Percentiles rank a stretch among this genome's conserved stretches.
Evolutionary conservation across 1,140 invertebrate species (phyloP).

Genomic region (Pemphigus obesinymphae): DNA sequence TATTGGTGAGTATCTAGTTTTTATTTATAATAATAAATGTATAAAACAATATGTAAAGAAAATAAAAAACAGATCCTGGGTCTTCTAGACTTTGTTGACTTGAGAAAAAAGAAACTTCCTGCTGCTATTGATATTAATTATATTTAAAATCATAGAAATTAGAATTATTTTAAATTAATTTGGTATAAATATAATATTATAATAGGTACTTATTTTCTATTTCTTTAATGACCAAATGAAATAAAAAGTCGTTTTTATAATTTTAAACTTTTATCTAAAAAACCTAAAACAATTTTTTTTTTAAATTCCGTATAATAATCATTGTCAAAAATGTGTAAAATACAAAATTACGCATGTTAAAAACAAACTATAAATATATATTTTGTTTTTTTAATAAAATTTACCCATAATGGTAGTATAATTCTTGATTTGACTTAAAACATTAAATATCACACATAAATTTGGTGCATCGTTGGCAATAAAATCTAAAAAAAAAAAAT

Average conservation of each 20-base stretch:
- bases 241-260: background rate
- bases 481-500: background rate
- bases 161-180: too few relatives aligned
- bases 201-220: too few relatives aligned
- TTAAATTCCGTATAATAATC: background rate
- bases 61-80: too few relatives aligned
- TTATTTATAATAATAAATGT: too few relatives aligned
- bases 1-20: too few relatives aligned
- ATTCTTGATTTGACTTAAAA: background rate
- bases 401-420: conserved; percentile 8
- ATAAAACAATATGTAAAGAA: too few relatives aligned
- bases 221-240: background rate
- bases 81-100: too few relatives aligned
- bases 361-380: background rate
- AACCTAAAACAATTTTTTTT: background rate
- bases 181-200: too few relatives aligned
- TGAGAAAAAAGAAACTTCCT: too few relatives aligned
- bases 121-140: too few relatives aligned
- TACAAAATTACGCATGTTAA: background rate
- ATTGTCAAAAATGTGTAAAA: background rate
- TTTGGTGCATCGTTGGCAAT: conserved; percentile 30
- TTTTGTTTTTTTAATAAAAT: conserved; percentile 18
- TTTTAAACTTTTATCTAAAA: background rate
- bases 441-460: conserved; percentile 27
- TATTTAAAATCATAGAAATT: too few relatives aligned